phyloP scores from a whole-genome alignment of 2,113 vertebrate genomes.

The Myrmophylax atrothorax region DNA sequence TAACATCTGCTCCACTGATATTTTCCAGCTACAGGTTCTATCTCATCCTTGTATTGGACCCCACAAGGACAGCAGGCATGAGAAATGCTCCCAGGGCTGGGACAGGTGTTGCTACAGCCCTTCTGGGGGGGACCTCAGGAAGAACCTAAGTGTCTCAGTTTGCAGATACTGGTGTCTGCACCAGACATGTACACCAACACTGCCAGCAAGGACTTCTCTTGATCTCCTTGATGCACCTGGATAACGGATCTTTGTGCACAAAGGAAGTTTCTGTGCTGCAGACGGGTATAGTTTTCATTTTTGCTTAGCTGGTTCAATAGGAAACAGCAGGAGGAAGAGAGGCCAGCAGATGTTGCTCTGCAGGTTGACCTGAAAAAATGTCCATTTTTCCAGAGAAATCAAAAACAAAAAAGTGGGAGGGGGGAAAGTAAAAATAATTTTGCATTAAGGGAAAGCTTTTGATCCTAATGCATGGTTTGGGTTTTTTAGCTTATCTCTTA shows the following conservation, averaged over 20 bases:
- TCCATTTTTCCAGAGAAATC: background rate
- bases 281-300: background rate
- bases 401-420: background rate
- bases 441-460: background rate
- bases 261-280: background rate
- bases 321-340: constrained; percentile 50
- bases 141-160: background rate
- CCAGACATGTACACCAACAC: fast-evolving
- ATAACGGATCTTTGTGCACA: background rate
- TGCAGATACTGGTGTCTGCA: background rate
- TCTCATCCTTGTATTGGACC: background rate
- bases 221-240: background rate
- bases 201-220: background rate
- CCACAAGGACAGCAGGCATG: background rate
- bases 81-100: background rate
- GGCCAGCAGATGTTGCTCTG: constrained; percentile 9
- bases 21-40: background rate
- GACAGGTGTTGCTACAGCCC: background rate
- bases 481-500: constrained; percentile 17
- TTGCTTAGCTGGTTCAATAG: constrained; percentile 1
- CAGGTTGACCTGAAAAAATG: constrained; percentile 39
- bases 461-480: background rate
- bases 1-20: background rate
- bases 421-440: constrained; percentile 18
- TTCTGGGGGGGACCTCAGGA: background rate